phyloP scores from a whole-genome alignment of 2,797 vertebrate species.

The Periparus ater region DNA sequence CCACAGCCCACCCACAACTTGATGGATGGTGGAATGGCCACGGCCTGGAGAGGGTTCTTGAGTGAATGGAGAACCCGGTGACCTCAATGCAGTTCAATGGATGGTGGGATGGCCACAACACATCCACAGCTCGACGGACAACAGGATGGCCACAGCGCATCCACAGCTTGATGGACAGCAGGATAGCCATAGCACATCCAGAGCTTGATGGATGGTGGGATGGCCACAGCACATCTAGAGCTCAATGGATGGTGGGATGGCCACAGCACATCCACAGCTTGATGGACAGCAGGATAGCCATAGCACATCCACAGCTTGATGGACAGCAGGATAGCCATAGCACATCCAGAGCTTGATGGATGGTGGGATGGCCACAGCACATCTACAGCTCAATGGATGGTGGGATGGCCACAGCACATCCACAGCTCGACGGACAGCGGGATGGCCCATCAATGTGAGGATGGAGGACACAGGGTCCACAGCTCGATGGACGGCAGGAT shows the following conservation, averaged over 20 bases:
- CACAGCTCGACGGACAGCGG: rapidly evolving
- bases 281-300: rapidly evolving
- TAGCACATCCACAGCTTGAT: neutral
- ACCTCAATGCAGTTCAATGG: neutral
- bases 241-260: rapidly evolving
- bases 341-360: neutral
- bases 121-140: rapidly evolving
- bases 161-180: rapidly evolving
- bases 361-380: neutral
- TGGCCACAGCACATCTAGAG: neutral
- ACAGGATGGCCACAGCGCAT: rapidly evolving
- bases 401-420: neutral
- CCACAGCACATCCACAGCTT: neutral
- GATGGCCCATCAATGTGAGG: neutral
- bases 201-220: neutral
- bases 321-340: rapidly evolving
- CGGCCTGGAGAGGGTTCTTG: neutral
- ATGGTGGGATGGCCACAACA: rapidly evolving
- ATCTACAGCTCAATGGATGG: rapidly evolving
- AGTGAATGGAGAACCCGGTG: rapidly evolving
- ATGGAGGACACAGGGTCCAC: rapidly evolving
- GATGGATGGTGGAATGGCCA: rapidly evolving
- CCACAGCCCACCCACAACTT: neutral
- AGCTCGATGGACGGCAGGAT: neutral
- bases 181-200: neutral